A percentile compares a stretch with the other conserved stretches of the same genome.
Conservation (phyloP, 2,113 vertebrate genomes). For the Dasyurus viverrinus region DNA sequence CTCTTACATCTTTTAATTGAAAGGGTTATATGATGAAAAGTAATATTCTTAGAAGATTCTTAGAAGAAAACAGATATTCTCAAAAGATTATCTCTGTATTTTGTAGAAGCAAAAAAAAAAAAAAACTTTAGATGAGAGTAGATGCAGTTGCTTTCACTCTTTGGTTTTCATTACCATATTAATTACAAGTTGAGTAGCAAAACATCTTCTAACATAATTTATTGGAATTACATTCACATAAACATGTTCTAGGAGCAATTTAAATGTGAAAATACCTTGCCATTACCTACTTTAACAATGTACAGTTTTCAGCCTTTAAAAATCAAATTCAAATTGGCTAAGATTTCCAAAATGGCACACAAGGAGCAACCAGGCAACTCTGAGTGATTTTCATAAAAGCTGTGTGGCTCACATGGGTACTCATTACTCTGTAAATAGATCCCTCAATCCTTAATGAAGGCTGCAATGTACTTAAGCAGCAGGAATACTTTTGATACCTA, state of each 20-base stretch:
- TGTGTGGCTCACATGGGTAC: constrained; percentile 64
- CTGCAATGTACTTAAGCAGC: constrained; percentile 54
- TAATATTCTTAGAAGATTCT: too few relatives aligned
- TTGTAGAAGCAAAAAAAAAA: not conserved
- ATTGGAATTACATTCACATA: not conserved
- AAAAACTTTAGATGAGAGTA: not conserved
- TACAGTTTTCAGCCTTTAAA: not conserved
- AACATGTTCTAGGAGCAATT: not conserved
- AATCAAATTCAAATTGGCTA: not conserved
- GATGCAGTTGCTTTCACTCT: constrained; percentile 39
- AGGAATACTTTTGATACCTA: constrained; percentile 59
- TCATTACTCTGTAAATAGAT: constrained; percentile 57
- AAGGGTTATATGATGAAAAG: not conserved
- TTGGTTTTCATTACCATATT: constrained; percentile 72
- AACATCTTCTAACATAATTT: constrained; percentile 58
- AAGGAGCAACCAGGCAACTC: constrained; percentile 34
- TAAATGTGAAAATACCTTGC: constrained; percentile 5
- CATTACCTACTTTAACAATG: not conserved
- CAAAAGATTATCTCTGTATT: not conserved
- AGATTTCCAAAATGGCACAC: constrained; percentile 50
- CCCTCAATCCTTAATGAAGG: constrained; percentile 64
- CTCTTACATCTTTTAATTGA: not conserved
- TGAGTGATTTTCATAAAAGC: constrained; percentile 56
- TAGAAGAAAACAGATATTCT: not conserved
- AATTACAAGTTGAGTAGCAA: constrained; percentile 71